Base-by-base conservation (phyloP, 2,888 invertebrate genomes). In the Cerceris rybyensis region DNA sequence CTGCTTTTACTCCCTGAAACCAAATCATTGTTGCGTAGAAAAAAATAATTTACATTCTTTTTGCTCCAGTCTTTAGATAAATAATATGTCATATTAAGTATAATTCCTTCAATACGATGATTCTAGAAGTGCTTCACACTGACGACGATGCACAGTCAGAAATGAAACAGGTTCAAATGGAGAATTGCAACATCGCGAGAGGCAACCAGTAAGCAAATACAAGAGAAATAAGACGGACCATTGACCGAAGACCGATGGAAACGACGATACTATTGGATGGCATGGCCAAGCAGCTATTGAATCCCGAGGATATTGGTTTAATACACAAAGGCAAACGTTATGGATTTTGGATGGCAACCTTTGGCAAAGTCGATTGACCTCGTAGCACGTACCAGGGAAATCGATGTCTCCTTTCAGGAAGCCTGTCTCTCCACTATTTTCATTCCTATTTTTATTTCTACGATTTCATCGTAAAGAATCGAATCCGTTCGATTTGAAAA, bases 311-410 rank as follows among this genome's bases (percentile, higher is more conserved):
- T 82, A 87, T 88, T 87, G 86, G 82, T 84, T 85, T 81, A 81
- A 87, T 85, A 85, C 82, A 86, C 85, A 87, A 87, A 87, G 79
- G 70, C 69, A 71, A 72, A 66, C 81, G 71, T 82, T 86, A 86
- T 88, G 82, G 79, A 80, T 81, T 85, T 83, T 78, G 81, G 77
- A 75, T 73, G 52, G 59, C 59, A 57, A 72, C 78, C 80, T 75
- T 80, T 72, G 81, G 43, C 58, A 49, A 60, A 78, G 77, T 74
- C 70, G 46, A 78, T 70, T 75, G 78, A 75, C 71, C 70, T 63
- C 61, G 75, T 70, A 70, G 73, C 59, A 71, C 49, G 59, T 74
- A 70, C 55, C 66, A 69, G 59, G 71, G 74, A 78, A 80, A 80
- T 77, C 71, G 78, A 80, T 80, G 81, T 59, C 70, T 69, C 55